Base-by-base conservation (phyloP, 2,888 invertebrate species). In the Tolmerus cingulatus region DNA sequence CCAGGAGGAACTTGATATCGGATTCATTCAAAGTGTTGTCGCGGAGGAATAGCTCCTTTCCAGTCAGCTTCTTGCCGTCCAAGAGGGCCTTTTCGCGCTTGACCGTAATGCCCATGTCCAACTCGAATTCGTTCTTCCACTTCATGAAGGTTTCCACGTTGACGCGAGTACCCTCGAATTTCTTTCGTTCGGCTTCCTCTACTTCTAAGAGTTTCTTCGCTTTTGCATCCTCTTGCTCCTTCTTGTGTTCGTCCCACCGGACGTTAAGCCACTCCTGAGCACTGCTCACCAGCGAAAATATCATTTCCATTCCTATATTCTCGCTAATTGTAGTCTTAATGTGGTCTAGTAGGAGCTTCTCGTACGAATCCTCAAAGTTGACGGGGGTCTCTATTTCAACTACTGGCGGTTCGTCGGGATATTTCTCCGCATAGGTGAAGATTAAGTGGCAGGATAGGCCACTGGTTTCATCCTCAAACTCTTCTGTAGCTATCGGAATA, bases 221-320 rank as follows among this genome's bases (percentile, higher is more conserved):
- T 16, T 95, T 94, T 89, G 94, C 95, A 91, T 96, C 96, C 90
- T 97, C 96, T 90, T 95, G 94, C 86, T 94, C 93, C 89, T 95
- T 95, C 90, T 96, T 96, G 77, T 96, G 94, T 51, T 94, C 94
- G 91, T 98, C 98, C 95, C 96, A 97, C 90, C 96, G 95, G 84
- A 95, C 95, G 92, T 97, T 97, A 2, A 99, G 93, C 96, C 97
- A 97, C 92, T 99, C 98, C 91, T 98, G 97, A 4, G 97, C 97
- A 30, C 97, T 96, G 57, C 98, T 97, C 12, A 99, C 98, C 90
- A 99, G 92, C 34, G 98, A 98, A 92, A 99, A 99, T 74, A 99
- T 95, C 98, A 99, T 98, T 55, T 98, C 99, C 97, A 98, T 98
- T 1, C 99, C 99, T 86, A 99, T 91, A 93, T 98, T 98, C 91